Evolutionary conservation across 2,113 vertebrate genomes (phyloP), one percentile per base, ranked within the genome.

Genomic region (Larimichthys crocea): DNA sequence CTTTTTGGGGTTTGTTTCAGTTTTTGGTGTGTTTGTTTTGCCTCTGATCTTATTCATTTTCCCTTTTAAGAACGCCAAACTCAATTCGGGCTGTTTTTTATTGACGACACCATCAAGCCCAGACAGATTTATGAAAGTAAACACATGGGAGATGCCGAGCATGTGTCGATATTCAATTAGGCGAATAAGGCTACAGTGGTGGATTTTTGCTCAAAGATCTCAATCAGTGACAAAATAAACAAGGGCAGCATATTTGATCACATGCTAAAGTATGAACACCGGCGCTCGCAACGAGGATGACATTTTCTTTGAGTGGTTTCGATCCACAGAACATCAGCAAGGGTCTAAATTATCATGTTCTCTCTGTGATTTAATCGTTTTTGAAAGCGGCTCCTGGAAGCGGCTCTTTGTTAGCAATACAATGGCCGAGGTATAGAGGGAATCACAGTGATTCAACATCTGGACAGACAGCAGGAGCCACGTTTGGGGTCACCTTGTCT

Each of bases 401-500:
- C 31, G 9, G 62, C 72, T 64, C 40, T 77, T 79, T 89, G 75
- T 77, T 76, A 79, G 48, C 2, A 2, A 86, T 50, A 89, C 76
- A 80, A 88, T 73, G 78, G 69, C 48, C 26, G 14, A 46, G 14
- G 29, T 31, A 69, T 3, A 24, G 53, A 82, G 52, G 42, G 70
- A 53, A 78, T 77, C 69, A 6, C 68, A 40, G 76, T 1, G 68
- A 82, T 76, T 76, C 76, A 89, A 89, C 89, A 92, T 89, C 88
- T 89, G 89, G 64, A 76, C 19, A 8, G 76, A 76, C 83, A 66
- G 82, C 81, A 72, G 64, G 83, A 82, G 65, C 31, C 75, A 52
- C 19, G 10, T 24, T 40, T 16, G 76, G 76, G 90, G 92, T 93
- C 91, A 91, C 88, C 88, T 90, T 86, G 90, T 88, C 79, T 69